These are phyloP conservation scores for Petroica traversi DNA, from an alignment of 2,113 vertebrate species.

Conservation along the genomic window DNA sequence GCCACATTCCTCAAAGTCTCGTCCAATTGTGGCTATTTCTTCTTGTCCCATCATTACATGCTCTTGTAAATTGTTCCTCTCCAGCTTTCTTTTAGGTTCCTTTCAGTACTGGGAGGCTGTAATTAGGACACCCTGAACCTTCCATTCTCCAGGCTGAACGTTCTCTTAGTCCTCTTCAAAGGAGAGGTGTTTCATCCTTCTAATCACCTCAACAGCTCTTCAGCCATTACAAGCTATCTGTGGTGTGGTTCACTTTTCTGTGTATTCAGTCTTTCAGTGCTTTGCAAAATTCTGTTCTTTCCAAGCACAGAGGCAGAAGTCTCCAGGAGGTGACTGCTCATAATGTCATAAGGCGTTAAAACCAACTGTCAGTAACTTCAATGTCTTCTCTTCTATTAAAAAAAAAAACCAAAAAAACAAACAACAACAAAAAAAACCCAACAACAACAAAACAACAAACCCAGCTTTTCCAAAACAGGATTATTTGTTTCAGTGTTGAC, in stretches of 20 bases:
- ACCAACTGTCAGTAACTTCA: background rate
- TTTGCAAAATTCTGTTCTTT: background rate
- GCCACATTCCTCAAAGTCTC: background rate
- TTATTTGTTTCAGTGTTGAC: background rate
- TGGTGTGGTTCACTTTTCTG: background rate
- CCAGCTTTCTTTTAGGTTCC: background rate
- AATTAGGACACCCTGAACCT: background rate
- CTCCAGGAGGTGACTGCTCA: background rate
- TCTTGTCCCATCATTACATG: background rate
- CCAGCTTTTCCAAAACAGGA: background rate
- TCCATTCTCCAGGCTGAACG: background rate
- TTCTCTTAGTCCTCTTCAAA: background rate
- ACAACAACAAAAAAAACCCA: too few relatives aligned
- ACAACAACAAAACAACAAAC: too few relatives aligned
- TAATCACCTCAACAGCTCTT: fast-evolving
- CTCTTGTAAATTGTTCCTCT: background rate
- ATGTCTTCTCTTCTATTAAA: background rate
- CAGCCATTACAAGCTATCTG: background rate
- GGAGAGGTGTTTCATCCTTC: background rate
- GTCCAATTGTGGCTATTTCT: too few relatives aligned
- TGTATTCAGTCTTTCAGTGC: background rate
- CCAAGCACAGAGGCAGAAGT: background rate
- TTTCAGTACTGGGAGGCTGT: background rate
- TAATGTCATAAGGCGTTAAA: background rate
- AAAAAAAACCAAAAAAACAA: too few relatives aligned